Evolutionary conservation across 2,797 vertebrate genomes (phyloP).

Genomic region (Notolepis coatsorum): DNA sequence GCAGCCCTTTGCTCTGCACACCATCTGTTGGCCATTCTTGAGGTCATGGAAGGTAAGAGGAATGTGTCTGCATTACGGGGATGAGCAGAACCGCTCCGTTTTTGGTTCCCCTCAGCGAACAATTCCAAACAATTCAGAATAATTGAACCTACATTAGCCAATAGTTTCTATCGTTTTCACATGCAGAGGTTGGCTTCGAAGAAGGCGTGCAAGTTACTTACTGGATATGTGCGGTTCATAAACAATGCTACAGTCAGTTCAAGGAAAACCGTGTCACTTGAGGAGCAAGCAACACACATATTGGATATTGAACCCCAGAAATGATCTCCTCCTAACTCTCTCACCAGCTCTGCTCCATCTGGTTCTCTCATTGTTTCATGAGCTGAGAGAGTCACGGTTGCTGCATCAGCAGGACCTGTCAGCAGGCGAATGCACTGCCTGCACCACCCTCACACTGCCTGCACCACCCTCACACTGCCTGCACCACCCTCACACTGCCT

Average conservation of each 20-base stretch:
- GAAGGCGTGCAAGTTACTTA: not conserved
- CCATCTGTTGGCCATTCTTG: constrained; percentile 61
- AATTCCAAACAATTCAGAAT: not conserved
- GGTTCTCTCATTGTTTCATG: constrained; percentile 71
- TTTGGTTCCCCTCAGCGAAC: not conserved
- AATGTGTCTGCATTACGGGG: constrained; percentile 25
- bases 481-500: too few species aligned
- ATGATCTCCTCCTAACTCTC: constrained; percentile 26
- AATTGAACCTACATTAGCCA: not conserved
- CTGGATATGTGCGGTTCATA: not conserved
- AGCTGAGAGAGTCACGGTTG: constrained; percentile 60
- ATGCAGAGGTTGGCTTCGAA: not conserved
- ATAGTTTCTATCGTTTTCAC: not conserved
- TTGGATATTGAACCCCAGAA: constrained; percentile 27
- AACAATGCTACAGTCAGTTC: not conserved
- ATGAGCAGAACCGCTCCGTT: not conserved
- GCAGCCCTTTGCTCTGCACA: constrained; percentile 54
- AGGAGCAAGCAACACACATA: not conserved
- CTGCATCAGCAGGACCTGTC: constrained; percentile 62
- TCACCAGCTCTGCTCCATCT: constrained; percentile 67
- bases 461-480: constrained; percentile 22
- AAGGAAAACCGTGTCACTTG: not conserved
- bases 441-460: constrained; percentile 55
- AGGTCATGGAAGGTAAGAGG: constrained; percentile 38
- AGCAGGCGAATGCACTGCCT: constrained; percentile 50